Evolutionary conservation across 2,113 vertebrate genomes (phyloP).

Genomic region (Ellobius talpinus): DNA sequence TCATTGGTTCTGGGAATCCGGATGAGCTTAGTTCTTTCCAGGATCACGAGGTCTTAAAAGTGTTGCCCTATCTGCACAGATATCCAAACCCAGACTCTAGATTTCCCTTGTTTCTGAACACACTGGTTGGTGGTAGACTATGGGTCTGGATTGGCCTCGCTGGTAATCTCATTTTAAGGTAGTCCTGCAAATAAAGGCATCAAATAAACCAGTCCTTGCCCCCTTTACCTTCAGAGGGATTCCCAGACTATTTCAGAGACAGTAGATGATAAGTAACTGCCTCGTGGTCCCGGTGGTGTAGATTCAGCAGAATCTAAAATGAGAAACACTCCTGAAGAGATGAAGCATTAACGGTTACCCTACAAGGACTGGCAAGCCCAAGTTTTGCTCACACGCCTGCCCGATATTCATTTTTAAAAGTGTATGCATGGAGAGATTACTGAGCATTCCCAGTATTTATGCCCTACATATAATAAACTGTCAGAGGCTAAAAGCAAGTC

Average conservation of each 20-base stretch:
- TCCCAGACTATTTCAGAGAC: not conserved
- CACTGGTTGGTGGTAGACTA: not conserved
- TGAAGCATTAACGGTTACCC: not conserved
- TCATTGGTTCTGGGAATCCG: no score
- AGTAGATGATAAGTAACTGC: not conserved
- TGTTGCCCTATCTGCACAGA: not conserved
- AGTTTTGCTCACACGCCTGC: not conserved
- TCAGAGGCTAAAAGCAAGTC: not conserved
- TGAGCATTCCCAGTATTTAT: not conserved
- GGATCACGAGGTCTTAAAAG: not conserved
- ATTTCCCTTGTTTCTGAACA: not conserved
- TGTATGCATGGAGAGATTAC: not conserved
- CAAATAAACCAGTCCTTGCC: no score
- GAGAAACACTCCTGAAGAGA: accelerated
- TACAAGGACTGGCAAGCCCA: not conserved
- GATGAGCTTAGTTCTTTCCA: not conserved
- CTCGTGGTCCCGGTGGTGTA: not conserved
- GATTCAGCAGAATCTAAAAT: not conserved
- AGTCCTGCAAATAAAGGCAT: not conserved
- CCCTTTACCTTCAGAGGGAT: not conserved
- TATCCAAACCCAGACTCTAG: not conserved
- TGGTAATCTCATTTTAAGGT: not conserved
- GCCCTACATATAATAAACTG: not conserved
- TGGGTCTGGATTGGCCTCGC: not conserved
- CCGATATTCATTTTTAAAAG: not conserved